Evolutionary conservation across 1,140 invertebrate species (phyloP).

Genomic region (Trinorchestia longiramus): DNA sequence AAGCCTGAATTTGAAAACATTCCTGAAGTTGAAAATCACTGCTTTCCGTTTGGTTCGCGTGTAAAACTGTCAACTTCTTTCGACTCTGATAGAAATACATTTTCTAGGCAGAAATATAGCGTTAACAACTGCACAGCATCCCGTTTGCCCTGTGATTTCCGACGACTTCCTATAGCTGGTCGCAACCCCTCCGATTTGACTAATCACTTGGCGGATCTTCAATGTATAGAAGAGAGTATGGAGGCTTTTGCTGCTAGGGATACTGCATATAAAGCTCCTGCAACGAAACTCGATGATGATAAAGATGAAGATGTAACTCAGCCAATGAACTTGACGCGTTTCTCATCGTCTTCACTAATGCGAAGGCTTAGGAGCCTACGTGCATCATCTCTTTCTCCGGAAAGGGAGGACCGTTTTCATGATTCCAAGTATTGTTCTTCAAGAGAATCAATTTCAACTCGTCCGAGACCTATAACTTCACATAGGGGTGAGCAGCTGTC

Average conservation of each 20-base stretch:
- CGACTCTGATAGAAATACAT: neutral
- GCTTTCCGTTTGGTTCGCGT: neutral
- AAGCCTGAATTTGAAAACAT: neutral
- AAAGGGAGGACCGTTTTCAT: neutral
- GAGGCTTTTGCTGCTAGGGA: neutral
- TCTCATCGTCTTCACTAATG: neutral
- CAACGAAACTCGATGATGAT: neutral
- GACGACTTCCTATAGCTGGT: neutral
- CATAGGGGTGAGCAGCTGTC: neutral
- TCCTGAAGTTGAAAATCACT: neutral
- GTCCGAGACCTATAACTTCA: neutral
- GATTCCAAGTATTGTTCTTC: neutral
- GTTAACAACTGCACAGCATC: neutral
- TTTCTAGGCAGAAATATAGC: neutral
- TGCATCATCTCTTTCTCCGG: neutral
- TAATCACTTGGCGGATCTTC: neutral
- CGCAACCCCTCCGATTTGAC: neutral
- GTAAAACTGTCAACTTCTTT: neutral
- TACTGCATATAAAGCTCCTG: neutral
- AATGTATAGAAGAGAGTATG: conserved; percentile 1
- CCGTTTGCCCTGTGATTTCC: neutral
- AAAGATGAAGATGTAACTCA: neutral
- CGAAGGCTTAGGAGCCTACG: neutral
- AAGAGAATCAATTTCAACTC: neutral
- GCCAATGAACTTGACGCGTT: neutral